Base-by-base conservation (phyloP, 2,888 invertebrate species). In the Drosophila limbata region DNA sequence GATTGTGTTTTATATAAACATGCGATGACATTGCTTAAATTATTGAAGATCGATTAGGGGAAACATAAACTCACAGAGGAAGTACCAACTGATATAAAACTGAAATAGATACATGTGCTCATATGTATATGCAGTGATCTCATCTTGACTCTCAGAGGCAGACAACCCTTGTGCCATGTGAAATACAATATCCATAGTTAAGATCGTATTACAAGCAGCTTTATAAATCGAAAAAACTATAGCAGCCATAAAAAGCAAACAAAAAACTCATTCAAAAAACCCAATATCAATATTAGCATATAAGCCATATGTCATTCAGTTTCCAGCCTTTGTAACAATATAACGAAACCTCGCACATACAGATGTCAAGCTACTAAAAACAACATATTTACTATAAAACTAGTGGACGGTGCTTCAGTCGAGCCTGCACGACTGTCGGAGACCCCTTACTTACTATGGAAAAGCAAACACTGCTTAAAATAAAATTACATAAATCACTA, bases 201-300 rank as follows among this genome's bases (percentile, higher is more conserved):
- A 47, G 74, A 74, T 73, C 62, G 35, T 11, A 53, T 73, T 68
- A 73, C 68, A 52, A 56, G 47, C 50, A 55, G 62, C 17, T 28
- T 28, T 52, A 57, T 50, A 69, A 59, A 65, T 44, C 48, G n/a
- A 10, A 40, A 9, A 57, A 55, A 50, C 39, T 33, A 64, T 56
- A 68, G 40, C 60, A 52, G 15, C 4, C 52, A 52, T 72, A 61
- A 61, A 59, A 40, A 5, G 31, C 50, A 39, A 73, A 68, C 73
- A 73, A 78, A 45, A n/a, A 31, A n/a, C 31, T 21, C 31, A 62
- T 42, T 62, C 33, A 35, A 45, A 39, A 35, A 45, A 39, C 40
- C 53, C 53, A 48, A 33, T 40, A 37, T 40, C 35, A 33, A 33
- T 39, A 61, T 73, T 78, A 39, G 39, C 28, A 28, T 28, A 25